Evolutionary conservation across 2,113 vertebrate species (phyloP), one percentile per base, ranked within the genome.

Genomic region (Colius striatus): DNA sequence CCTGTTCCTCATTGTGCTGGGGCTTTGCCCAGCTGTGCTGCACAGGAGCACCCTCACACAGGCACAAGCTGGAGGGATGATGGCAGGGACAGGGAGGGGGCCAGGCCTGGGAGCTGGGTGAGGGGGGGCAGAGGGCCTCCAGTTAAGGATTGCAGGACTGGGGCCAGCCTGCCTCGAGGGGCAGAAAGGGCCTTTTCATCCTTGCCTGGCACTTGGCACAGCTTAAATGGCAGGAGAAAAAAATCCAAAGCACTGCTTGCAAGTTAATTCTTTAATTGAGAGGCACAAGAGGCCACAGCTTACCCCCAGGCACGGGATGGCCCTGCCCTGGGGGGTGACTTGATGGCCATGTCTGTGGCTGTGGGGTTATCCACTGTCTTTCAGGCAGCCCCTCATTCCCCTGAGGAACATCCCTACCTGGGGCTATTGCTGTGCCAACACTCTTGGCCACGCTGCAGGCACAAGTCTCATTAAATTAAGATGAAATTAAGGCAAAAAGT

Each of bases 221-320:
- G 81, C 32, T 74, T 51, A 43, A 70, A 27, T 4, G n/a, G 18
- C 27, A 77, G 7, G 30, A 89, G 27, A 30, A 75, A 41, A 76
- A 79, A 73, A 27, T 7, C 1, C 41, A 51, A 55, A 67, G 51
- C 25, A 21, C 9, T 14, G 8, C 10, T 62, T 81, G 6, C 23
- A 75, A 60, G 20, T 84, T 74, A 80, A 41, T 73, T 91, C 48
- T 96, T 96, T 96, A 96, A 89, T 93, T 43, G 41, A 53, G 43
- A 82, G 38, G n/a, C 84, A 13, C 9, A 38, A 77, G 86, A 67
- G 51, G 38, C 76, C 18, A 18, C 7, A 5, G 1, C 36, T 51
- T 1, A 0, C 23, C 45, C 38, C 2, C 8, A 5, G 38, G 38
- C 5, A 10, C 29, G 65, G 22, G 11, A 36, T 90, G 51, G 15